Conservation (phyloP, 92 coral and sea anemone species). For the Zoanthus sansibaricus region DNA sequence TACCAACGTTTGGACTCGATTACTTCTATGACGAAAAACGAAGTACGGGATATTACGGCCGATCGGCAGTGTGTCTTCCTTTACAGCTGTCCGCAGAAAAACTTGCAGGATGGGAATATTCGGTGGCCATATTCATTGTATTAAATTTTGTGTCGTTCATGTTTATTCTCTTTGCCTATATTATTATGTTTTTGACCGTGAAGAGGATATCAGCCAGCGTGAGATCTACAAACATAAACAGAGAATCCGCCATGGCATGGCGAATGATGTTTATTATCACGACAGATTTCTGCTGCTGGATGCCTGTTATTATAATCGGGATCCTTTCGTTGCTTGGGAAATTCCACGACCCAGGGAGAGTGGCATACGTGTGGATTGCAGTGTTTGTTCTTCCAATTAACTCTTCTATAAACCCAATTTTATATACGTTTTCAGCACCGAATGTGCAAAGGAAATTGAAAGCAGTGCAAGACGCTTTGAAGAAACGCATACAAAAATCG, state of each 20-base stretch:
- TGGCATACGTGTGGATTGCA: constrained; percentile 41
- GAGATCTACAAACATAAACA: constrained; percentile 75
- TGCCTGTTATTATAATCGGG: constrained; percentile 81
- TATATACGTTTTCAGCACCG: constrained; percentile 41
- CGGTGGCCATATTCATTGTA: constrained; percentile 73
- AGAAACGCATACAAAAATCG: neutral
- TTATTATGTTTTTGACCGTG: constrained; percentile 72
- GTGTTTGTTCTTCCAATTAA: constrained; percentile 49
- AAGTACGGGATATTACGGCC: constrained; percentile 76
- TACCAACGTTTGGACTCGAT: constrained; percentile 59
- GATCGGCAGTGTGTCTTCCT: constrained; percentile 90
- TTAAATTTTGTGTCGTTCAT: constrained; percentile 78
- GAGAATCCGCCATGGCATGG: constrained; percentile 78
- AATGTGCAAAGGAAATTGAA: constrained; percentile 13
- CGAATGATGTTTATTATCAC: constrained; percentile 74
- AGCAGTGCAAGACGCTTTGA: neutral
- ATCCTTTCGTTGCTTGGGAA: constrained; percentile 1
- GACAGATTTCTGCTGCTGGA: constrained; percentile 60
- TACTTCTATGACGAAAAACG: constrained; percentile 72
- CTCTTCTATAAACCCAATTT: constrained; percentile 46
- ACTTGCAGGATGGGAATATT: constrained; percentile 85
- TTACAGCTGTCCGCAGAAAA: constrained; percentile 74
- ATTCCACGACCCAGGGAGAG: constrained; percentile 20
- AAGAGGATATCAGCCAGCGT: constrained; percentile 65
- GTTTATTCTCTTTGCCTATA: constrained; percentile 75